Base-by-base conservation (phyloP, 1,140 invertebrate genomes). In the Hylaeus anthracinus region DNA sequence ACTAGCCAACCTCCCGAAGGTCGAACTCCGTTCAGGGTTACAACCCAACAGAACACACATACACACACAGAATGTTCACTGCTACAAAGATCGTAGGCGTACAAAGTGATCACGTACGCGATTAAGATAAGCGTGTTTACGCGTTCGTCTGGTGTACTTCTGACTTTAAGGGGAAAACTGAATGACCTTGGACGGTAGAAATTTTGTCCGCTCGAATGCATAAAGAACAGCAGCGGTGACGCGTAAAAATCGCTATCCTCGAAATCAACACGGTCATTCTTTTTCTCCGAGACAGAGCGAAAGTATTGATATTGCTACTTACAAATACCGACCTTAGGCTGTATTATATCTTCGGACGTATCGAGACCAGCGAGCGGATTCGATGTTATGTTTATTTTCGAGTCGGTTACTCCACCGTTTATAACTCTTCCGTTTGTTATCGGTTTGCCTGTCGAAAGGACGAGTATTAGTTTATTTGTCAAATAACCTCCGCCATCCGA, bases 311-410 rank as follows among this genome's bases (percentile, higher is more conserved):
- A 70, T 75, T 65, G 56, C 58, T 88, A 87, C 71, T 85, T 85
- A 87, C 84, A 86, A 88, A 88, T 90, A 94, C 93, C 90, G 90
- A 94, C 93, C 93, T 94, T 94, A 85, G 93, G 92, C 86, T 93
- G 91, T 88, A 94, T 93, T 88, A 94, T 92, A 86, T 95, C 94
- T 91, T 95, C 95, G 72, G 93, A 93, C 37, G 91, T 83, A 75
- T 95, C 95, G 65, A 95, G 94, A 81, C 96, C 95, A 14, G 96
- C 95, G 58, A 96, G 89, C 39, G 96, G 96, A 94, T 96, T 96
- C 15, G 95, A 95, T 0, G 96, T 96, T 81, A 96, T 96, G 79
- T 96, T 96, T 86, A 96, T 95, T 83, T 95, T 94, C 67, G 94
- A 95, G 75, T 92, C 92, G 15, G 94, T 89, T 15, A 93, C 87